A percentile compares a stretch with the other conserved stretches of the same genome.
Conservation (phyloP, 2,888 invertebrate species). For the Eupeodes luniger region DNA sequence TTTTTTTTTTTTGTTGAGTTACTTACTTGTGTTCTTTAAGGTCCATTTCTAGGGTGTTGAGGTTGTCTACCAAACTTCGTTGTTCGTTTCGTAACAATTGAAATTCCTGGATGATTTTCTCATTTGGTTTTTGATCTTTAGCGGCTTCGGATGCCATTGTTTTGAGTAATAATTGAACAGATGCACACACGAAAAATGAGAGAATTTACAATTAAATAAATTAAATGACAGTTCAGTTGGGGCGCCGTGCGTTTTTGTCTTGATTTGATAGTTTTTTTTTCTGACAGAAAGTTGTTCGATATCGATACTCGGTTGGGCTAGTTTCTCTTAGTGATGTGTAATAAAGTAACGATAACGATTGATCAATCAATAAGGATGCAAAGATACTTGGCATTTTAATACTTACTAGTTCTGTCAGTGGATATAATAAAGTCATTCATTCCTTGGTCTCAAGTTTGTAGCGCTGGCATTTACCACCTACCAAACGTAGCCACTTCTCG, state of each 20-base stretch:
- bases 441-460: no score
- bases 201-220: slow-evolving; percentile 62
- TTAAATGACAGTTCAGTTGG: slow-evolving; percentile 47
- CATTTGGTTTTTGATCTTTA: slow-evolving; percentile 85
- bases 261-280: not conserved
- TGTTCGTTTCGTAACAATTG: slow-evolving; percentile 95
- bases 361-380: no score
- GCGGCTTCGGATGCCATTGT: slow-evolving; percentile 82
- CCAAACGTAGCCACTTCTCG: no score
- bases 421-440: no score
- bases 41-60: slow-evolving; percentile 96
- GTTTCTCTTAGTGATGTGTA: not conserved
- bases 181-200: slow-evolving; percentile 60
- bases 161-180: slow-evolving; percentile 61
- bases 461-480: no score
- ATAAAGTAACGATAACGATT: not conserved
- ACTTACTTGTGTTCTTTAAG: slow-evolving; percentile 97
- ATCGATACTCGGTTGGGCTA: slow-evolving; percentile 37
- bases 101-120: slow-evolving; percentile 94
- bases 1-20: slow-evolving; percentile 72
- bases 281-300: slow-evolving; percentile 26
- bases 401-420: no score
- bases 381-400: no score
- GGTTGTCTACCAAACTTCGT: slow-evolving; percentile 92
- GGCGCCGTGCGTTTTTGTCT: slow-evolving; percentile 41